phyloP scores from a whole-genome alignment of 2,113 vertebrate genomes.

The Melanocharis versteri region DNA sequence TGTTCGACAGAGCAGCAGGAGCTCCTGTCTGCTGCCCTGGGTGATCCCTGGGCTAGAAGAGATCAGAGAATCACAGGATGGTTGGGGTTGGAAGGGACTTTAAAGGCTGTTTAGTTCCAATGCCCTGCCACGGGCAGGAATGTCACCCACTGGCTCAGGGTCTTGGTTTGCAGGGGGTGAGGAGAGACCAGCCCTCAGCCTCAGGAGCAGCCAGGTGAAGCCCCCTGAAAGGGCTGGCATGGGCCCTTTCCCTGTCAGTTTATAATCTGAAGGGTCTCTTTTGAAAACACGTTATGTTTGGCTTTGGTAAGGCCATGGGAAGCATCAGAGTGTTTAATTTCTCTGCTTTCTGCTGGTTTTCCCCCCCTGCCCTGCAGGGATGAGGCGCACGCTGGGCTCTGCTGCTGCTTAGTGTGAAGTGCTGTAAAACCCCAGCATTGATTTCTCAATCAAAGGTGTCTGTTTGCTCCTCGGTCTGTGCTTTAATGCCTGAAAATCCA shows the following conservation, averaged over 20 bases:
- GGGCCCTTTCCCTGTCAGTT: background rate
- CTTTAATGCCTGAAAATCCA: constrained; percentile 22
- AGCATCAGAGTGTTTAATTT: background rate
- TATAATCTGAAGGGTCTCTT: background rate
- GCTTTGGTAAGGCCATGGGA: background rate
- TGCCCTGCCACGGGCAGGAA: background rate
- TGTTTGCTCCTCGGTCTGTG: background rate
- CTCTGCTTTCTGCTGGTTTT: background rate
- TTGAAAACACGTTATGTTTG: background rate
- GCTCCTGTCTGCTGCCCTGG: background rate
- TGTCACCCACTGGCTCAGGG: background rate
- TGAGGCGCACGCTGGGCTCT: background rate
- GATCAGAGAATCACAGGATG: background rate
- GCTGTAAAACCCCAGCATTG: constrained; percentile 9
- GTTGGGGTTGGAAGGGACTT: background rate
- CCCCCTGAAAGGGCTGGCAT: background rate
- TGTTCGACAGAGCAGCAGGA: background rate
- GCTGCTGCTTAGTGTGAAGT: background rate
- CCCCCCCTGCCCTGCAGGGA: background rate
- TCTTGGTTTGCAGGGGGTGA: no score
- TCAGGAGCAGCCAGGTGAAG: background rate
- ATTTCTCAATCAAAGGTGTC: constrained; percentile 37
- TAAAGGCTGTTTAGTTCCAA: background rate
- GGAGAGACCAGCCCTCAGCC: background rate
- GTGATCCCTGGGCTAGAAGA: background rate